Conservation (phyloP, 2,888 invertebrate genomes). For the Philereme transversata region DNA sequence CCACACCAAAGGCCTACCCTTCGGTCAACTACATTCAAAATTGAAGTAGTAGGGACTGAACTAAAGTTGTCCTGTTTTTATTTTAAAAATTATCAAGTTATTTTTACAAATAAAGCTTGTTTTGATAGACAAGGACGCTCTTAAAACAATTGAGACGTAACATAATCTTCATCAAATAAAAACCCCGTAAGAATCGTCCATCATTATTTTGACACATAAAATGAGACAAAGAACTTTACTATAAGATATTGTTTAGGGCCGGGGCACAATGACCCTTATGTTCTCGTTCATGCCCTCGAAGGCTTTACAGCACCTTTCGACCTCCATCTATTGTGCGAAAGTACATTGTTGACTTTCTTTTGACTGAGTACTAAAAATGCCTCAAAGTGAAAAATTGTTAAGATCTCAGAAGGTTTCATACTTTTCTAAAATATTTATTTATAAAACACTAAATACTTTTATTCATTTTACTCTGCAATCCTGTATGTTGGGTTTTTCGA, state of each 20-base stretch:
- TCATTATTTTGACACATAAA: slow-evolving; percentile 38
- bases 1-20: too few relatives aligned
- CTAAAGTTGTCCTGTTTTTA: background rate
- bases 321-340: slow-evolving; percentile 43
- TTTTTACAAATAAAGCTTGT: background rate
- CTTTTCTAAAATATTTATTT: background rate
- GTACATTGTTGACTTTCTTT: slow-evolving; percentile 32
- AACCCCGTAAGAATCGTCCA: slow-evolving; percentile 31
- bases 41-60: too few relatives aligned
- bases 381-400: slow-evolving; percentile 7
- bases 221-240: slow-evolving; percentile 33
- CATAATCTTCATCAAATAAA: slow-evolving; percentile 25
- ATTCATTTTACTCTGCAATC: background rate
- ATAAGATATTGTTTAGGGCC: slow-evolving; percentile 32
- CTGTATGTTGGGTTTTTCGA: background rate
- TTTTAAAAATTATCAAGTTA: background rate
- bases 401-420: background rate
- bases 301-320: slow-evolving; percentile 34
- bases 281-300: slow-evolving; percentile 17
- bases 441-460: background rate
- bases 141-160: slow-evolving; percentile 19
- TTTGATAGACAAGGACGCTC: background rate
- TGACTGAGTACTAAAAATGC: slow-evolving; percentile 13
- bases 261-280: slow-evolving; percentile 27
- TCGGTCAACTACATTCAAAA: too few relatives aligned